Evolutionary conservation across 2,888 invertebrate genomes (phyloP).

Genomic region (Eurytoma adleriae): DNA sequence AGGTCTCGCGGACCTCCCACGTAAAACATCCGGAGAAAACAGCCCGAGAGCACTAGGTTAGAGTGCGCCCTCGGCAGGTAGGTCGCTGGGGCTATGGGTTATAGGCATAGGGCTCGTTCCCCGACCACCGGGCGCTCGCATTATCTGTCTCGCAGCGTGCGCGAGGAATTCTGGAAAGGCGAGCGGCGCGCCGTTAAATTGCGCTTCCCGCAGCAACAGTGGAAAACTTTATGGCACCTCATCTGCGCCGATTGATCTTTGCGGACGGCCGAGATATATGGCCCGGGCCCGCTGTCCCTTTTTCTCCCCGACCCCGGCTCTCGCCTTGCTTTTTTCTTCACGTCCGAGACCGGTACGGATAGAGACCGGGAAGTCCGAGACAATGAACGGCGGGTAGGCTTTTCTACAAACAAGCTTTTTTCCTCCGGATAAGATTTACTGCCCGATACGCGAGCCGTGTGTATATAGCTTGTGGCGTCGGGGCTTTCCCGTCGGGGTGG

Average conservation of each 20-base stretch:
- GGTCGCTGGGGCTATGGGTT: slow-evolving; percentile 54
- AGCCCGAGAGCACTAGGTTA: slow-evolving; percentile 8
- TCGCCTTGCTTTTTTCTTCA: slow-evolving; percentile 1
- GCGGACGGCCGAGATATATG: slow-evolving; percentile 52
- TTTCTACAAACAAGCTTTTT: slow-evolving; percentile 55
- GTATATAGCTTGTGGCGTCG: slow-evolving; percentile 32
- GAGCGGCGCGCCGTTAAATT: slow-evolving; percentile 41
- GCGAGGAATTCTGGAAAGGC: slow-evolving; percentile 36
- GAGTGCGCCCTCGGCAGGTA: slow-evolving; percentile 30
- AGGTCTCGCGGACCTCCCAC: slow-evolving; percentile 43
- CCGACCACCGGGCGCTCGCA: slow-evolving; percentile 19
- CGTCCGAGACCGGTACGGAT: neutral
- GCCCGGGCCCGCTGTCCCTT: slow-evolving; percentile 16
- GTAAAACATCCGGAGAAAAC: neutral
- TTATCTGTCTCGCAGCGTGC: slow-evolving; percentile 20
- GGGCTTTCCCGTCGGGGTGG: slow-evolving; percentile 11
- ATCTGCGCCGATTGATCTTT: slow-evolving; percentile 54
- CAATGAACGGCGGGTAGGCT: slow-evolving; percentile 47
- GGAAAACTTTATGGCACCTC: slow-evolving; percentile 51
- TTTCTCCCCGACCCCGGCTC: slow-evolving; percentile 27
- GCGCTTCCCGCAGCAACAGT: slow-evolving; percentile 52
- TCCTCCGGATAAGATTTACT: slow-evolving; percentile 49
- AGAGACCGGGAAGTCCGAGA: neutral
- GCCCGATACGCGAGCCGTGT: slow-evolving; percentile 28
- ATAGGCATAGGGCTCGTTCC: neutral